These are phyloP conservation scores for Euplexia lucipara DNA, from an alignment of 2,888 invertebrate genomes.

Conservation along the genomic window DNA sequence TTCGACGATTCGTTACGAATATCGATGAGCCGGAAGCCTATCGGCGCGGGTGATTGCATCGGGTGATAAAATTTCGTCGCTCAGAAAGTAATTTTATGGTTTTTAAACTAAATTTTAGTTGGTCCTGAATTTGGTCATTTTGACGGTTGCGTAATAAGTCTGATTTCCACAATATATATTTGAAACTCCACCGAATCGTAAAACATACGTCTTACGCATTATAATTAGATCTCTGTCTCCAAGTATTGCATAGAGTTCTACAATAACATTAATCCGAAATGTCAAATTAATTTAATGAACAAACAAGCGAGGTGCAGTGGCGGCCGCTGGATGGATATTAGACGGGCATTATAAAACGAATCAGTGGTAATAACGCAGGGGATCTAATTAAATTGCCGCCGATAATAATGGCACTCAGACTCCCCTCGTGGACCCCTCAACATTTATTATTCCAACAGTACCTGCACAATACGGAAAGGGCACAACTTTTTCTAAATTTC, in stretches of 20 bases:
- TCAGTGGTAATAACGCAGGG: conserved; percentile 89
- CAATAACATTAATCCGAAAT: conserved; percentile 75
- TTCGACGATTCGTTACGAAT: conserved; percentile 90
- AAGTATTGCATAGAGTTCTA: conserved; percentile 6
- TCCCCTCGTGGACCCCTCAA: conserved; percentile 87
- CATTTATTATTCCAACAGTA: conserved; percentile 86
- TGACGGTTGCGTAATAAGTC: conserved; percentile 27
- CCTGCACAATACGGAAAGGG: conserved; percentile 68
- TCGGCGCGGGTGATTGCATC: conserved; percentile 86
- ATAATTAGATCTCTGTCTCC: conserved; percentile 12
- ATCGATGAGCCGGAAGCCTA: conserved; percentile 90
- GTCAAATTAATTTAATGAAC: conserved; percentile 64
- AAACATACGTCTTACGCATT: neutral
- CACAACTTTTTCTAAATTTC: conserved; percentile 58
- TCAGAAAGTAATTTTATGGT: conserved; percentile 90
- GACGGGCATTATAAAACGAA: conserved; percentile 88
- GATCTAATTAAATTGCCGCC: conserved; percentile 91
- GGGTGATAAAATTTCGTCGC: conserved; percentile 86
- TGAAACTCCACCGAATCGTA: neutral
- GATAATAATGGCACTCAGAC: conserved; percentile 88
- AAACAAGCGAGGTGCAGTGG: conserved; percentile 70
- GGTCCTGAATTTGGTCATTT: conserved; percentile 66
- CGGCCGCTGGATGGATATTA: conserved; percentile 76
- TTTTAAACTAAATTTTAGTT: conserved; percentile 85
- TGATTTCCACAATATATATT: neutral